Evolutionary conservation across 1,140 invertebrate species (phyloP).

Genomic region (Pseudomyrmex cubaensis): DNA sequence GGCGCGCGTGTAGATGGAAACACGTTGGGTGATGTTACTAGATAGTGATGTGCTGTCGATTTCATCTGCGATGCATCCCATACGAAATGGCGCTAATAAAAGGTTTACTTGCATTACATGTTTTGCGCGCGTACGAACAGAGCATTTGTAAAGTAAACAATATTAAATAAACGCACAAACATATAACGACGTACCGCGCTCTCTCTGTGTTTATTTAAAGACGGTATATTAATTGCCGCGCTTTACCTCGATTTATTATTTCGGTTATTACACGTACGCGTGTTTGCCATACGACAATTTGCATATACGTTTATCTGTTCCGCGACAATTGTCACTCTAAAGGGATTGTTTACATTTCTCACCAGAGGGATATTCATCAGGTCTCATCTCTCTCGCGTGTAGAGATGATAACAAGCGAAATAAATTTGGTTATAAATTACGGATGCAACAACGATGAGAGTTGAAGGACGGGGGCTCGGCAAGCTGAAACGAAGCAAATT

Average conservation of each 20-base stretch:
- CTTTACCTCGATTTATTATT: constrained; percentile 46
- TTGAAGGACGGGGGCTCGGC: constrained; percentile 26
- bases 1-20: constrained; percentile 35
- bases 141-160: not conserved
- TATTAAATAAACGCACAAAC: not conserved
- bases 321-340: constrained; percentile 52
- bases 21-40: not conserved
- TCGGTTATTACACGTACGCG: not conserved
- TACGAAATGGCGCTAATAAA: constrained; percentile 25
- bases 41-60: constrained; percentile 33
- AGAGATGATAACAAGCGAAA: constrained; percentile 52
- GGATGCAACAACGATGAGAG: constrained; percentile 38
- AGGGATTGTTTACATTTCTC: constrained; percentile 59
- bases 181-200: not conserved
- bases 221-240: constrained; percentile 1
- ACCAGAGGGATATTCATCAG: constrained; percentile 44
- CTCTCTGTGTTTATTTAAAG: constrained; percentile 16
- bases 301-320: constrained; percentile 50
- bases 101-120: not conserved
- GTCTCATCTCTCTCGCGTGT: constrained; percentile 5
- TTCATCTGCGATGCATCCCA: not conserved
- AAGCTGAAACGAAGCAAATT: constrained; percentile 48
- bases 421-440: constrained; percentile 61
- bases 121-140: not conserved
- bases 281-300: constrained; percentile 19